Evolutionary conservation across 2,888 invertebrate species (phyloP).

Genomic region (Notodonta dromedarius): DNA sequence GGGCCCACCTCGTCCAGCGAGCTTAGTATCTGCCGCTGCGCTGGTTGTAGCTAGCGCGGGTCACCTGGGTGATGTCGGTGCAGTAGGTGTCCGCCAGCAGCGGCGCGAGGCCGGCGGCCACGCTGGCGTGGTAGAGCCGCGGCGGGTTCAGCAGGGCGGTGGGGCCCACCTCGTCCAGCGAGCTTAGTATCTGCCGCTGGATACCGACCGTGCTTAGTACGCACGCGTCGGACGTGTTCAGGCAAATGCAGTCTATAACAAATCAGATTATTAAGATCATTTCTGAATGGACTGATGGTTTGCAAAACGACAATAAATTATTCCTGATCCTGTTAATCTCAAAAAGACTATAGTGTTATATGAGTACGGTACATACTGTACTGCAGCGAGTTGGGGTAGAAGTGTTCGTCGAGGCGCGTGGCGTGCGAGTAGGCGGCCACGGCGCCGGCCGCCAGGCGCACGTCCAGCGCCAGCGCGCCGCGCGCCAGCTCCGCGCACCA

Average conservation of each 20-base stretch:
- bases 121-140: constrained; percentile 82
- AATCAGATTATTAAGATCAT: neutral
- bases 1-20: neutral
- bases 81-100: constrained; percentile 72
- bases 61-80: constrained; percentile 53
- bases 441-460: constrained; percentile 81
- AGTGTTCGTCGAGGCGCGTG: constrained; percentile 91
- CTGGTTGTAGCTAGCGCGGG: neutral
- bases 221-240: constrained; percentile 79
- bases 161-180: constrained; percentile 85
- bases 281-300: too few relatives aligned
- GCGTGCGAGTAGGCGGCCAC: constrained; percentile 86
- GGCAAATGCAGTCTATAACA: constrained; percentile 79
- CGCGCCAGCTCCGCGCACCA: constrained; percentile 59
- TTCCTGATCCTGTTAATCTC: too few relatives aligned
- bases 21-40: too few relatives aligned
- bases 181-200: constrained; percentile 85
- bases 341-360: too few relatives aligned
- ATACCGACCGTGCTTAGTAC: constrained; percentile 83
- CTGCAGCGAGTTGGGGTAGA: constrained; percentile 91
- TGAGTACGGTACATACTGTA: constrained; percentile 85
- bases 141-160: constrained; percentile 85
- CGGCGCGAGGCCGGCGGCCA: constrained; percentile 85
- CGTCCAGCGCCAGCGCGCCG: constrained; percentile 66
- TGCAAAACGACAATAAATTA: too few relatives aligned